Percentiles rank a stretch among this genome's conserved stretches.
Conservation (phyloP, 2,888 invertebrate species). For the Diachrysia chrysitis region DNA sequence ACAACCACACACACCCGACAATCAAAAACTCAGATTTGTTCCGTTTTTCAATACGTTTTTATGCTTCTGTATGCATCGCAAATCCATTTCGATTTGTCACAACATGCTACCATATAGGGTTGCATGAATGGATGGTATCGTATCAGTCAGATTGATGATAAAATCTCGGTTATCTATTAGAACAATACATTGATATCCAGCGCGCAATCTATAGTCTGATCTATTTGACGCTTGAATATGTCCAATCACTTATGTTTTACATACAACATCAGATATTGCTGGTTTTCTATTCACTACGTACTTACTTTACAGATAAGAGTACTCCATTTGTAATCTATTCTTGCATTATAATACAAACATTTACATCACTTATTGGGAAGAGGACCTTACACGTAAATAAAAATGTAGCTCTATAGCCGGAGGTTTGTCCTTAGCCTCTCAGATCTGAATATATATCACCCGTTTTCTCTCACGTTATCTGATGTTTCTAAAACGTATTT, state of each 20-base stretch:
- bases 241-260: not conserved
- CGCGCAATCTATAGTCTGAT: conserved; percentile 6
- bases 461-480: conserved; percentile 10
- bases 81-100: conserved; percentile 43
- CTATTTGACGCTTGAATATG: conserved; percentile 10
- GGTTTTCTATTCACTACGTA: not conserved
- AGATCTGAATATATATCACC: not conserved
- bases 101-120: conserved; percentile 25
- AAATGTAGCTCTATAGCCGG: not conserved
- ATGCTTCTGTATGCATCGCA: conserved; percentile 23
- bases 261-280: not conserved
- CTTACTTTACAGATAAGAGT: not conserved
- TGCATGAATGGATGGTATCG: conserved; percentile 32
- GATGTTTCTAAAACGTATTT: conserved; percentile 21
- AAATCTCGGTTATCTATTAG: conserved; percentile 13
- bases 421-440: not conserved
- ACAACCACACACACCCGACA: conserved; percentile 26
- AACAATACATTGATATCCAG: conserved; percentile 8
- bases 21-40: conserved; percentile 23
- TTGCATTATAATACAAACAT: not conserved
- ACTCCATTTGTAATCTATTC: not conserved
- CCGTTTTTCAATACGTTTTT: conserved; percentile 37
- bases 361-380: not conserved
- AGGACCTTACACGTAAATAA: not conserved
- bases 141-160: conserved; percentile 29